Base-by-base conservation (phyloP, 1,140 invertebrate species). In the Drosophila novamexicana region DNA sequence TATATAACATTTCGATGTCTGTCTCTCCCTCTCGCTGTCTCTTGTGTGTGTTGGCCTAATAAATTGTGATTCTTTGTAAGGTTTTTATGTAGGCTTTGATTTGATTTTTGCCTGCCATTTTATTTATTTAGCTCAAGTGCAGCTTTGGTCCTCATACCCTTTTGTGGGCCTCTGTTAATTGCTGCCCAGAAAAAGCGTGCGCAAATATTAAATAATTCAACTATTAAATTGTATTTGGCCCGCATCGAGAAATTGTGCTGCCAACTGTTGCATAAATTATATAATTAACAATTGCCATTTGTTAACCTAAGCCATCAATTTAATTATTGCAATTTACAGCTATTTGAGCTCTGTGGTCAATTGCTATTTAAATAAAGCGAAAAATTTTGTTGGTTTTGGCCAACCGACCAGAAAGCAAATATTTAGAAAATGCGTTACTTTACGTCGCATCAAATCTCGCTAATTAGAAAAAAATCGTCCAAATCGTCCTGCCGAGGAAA, bases 51-150 rank as follows among this genome's bases (percentile, higher is more conserved):
- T 66, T 65, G 73, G 67, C 66, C 72, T 89, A 89, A 84, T 90
- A 88, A 84, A 89, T 88, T 89, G 85, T 78, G 80, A 81, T 89
- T 62, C 77, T 75, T 81, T 80, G 70, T 89, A 61, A 84, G 72
- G 84, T 88, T 89, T 86, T 81, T 76, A 69, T 82, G 62, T 71
- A 68, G 77, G 82, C 83, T 81, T 84, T 84, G 77, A 88, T 89
- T 88, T 88, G 81, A 88, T 84, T 88, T 84, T 65, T 83, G 84
- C 61, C 47, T 58, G 64, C 71, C 71, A 63, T 70, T 76, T 71
- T 88, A 88, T 83, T 88, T 89, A 89, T 74, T 88, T 89, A 71
- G 66, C 79, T 56, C 75, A 86, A 86, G 70, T 78, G 75, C 66
- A 64, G 78, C 75, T 72, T 77, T 59, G 58, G 6, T 1, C 34